Conservation (phyloP, 2,888 invertebrate species). For the Melanophora roralis region DNA sequence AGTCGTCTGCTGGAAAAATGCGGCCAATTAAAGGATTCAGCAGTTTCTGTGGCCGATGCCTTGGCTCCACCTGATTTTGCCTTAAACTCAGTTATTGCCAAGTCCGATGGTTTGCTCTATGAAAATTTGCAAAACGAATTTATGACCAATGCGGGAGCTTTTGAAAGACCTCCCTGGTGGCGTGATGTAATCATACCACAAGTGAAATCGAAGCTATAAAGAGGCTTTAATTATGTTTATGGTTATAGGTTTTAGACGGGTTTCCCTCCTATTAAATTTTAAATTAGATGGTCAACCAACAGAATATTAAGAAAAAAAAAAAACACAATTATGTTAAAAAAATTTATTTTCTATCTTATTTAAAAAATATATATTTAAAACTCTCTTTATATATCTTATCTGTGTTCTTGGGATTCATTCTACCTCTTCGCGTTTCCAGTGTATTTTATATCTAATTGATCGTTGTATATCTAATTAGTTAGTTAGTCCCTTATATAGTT, state of each 20-base stretch:
- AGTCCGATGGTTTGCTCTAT: slow-evolving; percentile 85
- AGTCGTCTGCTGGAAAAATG: slow-evolving; percentile 84
- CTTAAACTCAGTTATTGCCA: slow-evolving; percentile 90
- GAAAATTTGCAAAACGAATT: slow-evolving; percentile 85
- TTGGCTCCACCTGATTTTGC: slow-evolving; percentile 94
- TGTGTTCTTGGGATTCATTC: background rate
- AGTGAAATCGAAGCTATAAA: slow-evolving; percentile 73
- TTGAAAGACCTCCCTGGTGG: slow-evolving; percentile 88
- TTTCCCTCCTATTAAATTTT: background rate
- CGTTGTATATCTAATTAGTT: slow-evolving; percentile 18
- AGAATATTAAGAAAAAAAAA: background rate
- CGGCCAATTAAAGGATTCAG: slow-evolving; percentile 83
- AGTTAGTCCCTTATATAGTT: slow-evolving; percentile 1
- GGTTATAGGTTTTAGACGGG: too few relatives aligned
- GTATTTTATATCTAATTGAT: slow-evolving; percentile 3
- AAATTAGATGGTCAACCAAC: background rate
- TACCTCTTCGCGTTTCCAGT: background rate
- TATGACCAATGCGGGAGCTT: slow-evolving; percentile 83
- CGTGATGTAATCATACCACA: slow-evolving; percentile 78
- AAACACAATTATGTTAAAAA: background rate
- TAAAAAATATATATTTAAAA: background rate
- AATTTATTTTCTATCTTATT: background rate
- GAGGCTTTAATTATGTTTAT: background rate
- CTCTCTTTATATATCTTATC: background rate
- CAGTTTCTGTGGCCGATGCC: slow-evolving; percentile 88